These are phyloP conservation scores for Eudyptes chrysolophus DNA, from an alignment of 2,113 vertebrate genomes.

Conservation along the genomic window DNA sequence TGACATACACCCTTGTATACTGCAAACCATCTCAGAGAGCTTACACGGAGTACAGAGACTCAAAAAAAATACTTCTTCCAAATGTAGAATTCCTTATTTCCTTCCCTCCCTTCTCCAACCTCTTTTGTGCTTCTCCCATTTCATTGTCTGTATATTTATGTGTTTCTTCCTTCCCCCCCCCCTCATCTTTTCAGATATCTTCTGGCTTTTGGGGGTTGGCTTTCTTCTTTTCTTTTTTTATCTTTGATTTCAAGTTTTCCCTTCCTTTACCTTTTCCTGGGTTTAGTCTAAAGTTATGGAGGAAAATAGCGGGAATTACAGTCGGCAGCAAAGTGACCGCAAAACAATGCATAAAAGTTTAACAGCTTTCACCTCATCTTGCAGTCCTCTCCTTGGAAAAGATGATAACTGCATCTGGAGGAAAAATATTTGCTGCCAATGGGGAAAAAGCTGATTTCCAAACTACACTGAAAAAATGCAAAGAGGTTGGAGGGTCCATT, in stretches of 20 bases:
- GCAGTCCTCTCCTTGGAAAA: constrained; percentile 12
- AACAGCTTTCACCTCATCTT: not conserved
- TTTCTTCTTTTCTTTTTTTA: not conserved
- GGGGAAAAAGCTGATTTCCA: not conserved
- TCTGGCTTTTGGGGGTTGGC: not conserved
- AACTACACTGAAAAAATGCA: not conserved
- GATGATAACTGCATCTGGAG: not conserved
- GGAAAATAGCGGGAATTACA: not conserved
- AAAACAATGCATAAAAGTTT: not conserved
- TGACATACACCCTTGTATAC: too few species aligned
- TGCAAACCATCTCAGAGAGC: not conserved
- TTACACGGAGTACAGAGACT: not conserved
- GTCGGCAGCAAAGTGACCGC: not conserved
- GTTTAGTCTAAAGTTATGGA: not conserved
- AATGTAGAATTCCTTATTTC: not conserved
- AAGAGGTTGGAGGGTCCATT: constrained; percentile 12
- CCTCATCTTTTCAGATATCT: not conserved
- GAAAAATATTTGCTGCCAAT: constrained; percentile 21
- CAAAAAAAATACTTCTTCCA: not conserved
- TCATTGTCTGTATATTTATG: not conserved
- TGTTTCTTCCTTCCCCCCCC: not conserved
- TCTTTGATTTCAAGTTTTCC: not conserved
- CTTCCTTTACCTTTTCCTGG: not conserved
- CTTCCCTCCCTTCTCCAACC: not conserved
- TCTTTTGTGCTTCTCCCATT: not conserved